Evolutionary conservation across 2,888 invertebrate species (phyloP).

Genomic region (Agrotis segetum): DNA sequence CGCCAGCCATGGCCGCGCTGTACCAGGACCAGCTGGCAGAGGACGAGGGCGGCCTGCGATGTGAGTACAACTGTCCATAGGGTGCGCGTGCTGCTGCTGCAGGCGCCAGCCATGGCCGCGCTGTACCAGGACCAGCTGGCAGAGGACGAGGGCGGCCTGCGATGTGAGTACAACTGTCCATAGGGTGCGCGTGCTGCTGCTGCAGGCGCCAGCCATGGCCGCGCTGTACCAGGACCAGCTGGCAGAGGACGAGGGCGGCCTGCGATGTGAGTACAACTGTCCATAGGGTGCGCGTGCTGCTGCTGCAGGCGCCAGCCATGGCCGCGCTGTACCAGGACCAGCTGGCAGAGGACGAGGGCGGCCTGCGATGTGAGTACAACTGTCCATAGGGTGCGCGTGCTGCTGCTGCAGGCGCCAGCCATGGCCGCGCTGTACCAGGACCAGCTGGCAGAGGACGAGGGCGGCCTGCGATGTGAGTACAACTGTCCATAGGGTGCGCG

Average conservation of each 20-base stretch:
- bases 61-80: conserved; percentile 12
- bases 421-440: conserved; percentile 61
- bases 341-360: neutral
- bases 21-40: conserved; percentile 27
- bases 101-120: conserved; percentile 77
- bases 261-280: conserved; percentile 13
- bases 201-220: conserved; percentile 81
- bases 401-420: conserved; percentile 84
- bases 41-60: neutral
- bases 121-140: conserved; percentile 42
- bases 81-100: conserved; percentile 78
- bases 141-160: conserved; percentile 4
- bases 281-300: conserved; percentile 70
- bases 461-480: conserved; percentile 17
- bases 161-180: conserved; percentile 8
- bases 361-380: conserved; percentile 12
- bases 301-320: conserved; percentile 83
- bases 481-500: conserved; percentile 50
- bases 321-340: conserved; percentile 55
- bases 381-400: conserved; percentile 62
- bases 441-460: neutral
- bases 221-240: conserved; percentile 50
- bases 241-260: neutral
- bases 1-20: conserved; percentile 75
- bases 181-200: conserved; percentile 74